Base-by-base conservation (phyloP, 53 echinoderm and acorn worm genomes). In the Pentamera pediparva region DNA sequence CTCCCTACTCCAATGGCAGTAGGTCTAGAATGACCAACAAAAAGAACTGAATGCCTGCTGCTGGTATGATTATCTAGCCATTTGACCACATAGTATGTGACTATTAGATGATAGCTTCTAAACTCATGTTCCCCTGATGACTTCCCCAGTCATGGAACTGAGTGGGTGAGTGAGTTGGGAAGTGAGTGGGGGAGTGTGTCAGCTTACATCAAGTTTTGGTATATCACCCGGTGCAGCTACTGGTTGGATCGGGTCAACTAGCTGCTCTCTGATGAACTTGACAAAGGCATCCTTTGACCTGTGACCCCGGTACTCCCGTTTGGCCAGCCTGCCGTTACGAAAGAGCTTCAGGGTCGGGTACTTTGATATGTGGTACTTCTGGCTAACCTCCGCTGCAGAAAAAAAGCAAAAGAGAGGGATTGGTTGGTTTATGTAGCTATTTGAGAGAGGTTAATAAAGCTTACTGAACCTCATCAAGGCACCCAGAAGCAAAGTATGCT, bases 341-440 rank as follows among this genome's bases (percentile, higher is more conserved):
- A 98, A 91, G 43, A 98, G 70, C 82, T 98, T 98, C 64, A 98
- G 67, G 29, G 98, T 98, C 2, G 98, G 98, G 50, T 98, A 98
- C 84, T 98, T 98, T 55, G 98, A 86, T 47, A 98, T 98, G 73
- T 98, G 98, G 75, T 89, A 98, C 70, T 56, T 80, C 54, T 92
- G 83, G 40, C 88, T 86, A 10, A 98, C 77, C 6, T 85, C 83
- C 67, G 71, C 98, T 98, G 67, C 39, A 81, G 75, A 32, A 62
- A 9, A n/a, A 62, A 60, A 37, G 9, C 7, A 6, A 62, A 35
- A 64, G 17, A 39, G n/a, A 36, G 65, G 27, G 31, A n/a, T n/a
- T n/a, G n/a, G n/a, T n/a, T n/a, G n/a, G n/a, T n/a, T n/a, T n/a
- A n/a, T n/a, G n/a, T n/a, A n/a, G n/a, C n/a, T n/a, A n/a, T n/a